phyloP scores from a whole-genome alignment of 2,113 vertebrate genomes.

The Lampris megalopsis region DNA sequence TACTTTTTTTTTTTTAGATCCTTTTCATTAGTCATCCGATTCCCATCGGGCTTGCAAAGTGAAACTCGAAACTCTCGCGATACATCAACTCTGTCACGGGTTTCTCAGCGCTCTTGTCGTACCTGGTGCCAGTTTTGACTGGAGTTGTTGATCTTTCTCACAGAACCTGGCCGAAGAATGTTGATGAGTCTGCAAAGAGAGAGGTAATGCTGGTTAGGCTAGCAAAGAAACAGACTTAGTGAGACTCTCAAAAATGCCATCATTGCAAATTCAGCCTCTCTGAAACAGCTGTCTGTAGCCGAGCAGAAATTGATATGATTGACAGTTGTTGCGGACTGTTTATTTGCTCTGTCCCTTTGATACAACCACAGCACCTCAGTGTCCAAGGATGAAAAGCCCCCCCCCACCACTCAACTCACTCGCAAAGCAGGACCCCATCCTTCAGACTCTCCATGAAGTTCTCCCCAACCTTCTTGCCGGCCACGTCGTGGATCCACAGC shows the following conservation, averaged over 20 bases:
- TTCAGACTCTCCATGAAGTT: conserved; percentile 94
- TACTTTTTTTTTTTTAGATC: not conserved
- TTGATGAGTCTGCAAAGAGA: conserved; percentile 88
- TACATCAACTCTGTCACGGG: not conserved
- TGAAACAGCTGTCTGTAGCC: not conserved
- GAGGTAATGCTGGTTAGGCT: not conserved
- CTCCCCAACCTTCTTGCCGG: conserved; percentile 85
- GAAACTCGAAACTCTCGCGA: not conserved
- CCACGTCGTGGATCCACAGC: conserved; percentile 90
- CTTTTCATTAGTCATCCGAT: not conserved
- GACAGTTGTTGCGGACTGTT: no score
- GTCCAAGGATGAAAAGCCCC: no score
- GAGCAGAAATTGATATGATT: not conserved
- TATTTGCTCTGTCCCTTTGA: no score
- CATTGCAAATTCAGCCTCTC: not conserved
- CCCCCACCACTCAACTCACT: conserved; percentile 80
- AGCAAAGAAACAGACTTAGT: no score
- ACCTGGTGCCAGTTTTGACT: conserved; percentile 97
- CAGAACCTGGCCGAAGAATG: conserved; percentile 90
- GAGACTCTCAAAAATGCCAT: no score
- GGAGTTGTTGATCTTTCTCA: conserved; percentile 90
- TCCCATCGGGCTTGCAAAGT: not conserved
- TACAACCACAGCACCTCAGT: no score
- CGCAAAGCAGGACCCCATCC: conserved; percentile 92
- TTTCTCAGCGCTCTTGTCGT: conserved; percentile 16